A percentile compares a stretch with the other conserved stretches of the same genome.
Evolutionary conservation across 2,113 vertebrate genomes (phyloP).

Genomic region (Chaetodon auriga): DNA sequence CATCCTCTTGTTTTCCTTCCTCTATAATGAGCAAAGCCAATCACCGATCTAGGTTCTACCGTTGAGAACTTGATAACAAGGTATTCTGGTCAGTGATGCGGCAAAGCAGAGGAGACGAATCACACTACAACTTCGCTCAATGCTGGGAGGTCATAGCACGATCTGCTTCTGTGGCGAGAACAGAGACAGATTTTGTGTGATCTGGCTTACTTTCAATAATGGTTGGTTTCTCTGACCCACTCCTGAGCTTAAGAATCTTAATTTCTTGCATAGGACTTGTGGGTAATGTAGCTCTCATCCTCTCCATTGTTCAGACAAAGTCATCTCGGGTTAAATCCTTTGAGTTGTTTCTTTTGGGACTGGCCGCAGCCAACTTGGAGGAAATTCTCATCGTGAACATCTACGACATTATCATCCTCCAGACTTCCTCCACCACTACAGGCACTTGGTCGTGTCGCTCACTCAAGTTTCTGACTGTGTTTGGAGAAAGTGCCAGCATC

Average conservation of each 20-base stretch:
- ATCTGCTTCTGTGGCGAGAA: background rate
- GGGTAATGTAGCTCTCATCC: constrained; percentile 77
- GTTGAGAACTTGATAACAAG: constrained; percentile 64
- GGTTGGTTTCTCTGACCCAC: background rate
- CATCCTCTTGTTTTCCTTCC: constrained; percentile 56
- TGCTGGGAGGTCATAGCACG: background rate
- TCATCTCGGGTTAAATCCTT: constrained; percentile 75
- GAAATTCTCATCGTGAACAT: constrained; percentile 79
- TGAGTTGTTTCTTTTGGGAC: constrained; percentile 80
- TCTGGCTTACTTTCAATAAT: constrained; percentile 41
- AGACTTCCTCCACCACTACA: fast-evolving
- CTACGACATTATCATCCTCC: constrained; percentile 61
- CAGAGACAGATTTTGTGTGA: background rate
- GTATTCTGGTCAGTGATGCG: constrained; percentile 50
- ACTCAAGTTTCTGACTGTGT: constrained; percentile 73
- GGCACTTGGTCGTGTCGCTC: constrained; percentile 52
- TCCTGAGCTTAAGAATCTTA: constrained; percentile 64
- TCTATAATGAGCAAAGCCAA: constrained; percentile 74
- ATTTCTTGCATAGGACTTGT: constrained; percentile 73
- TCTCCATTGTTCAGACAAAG: constrained; percentile 62
- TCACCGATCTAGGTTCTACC: constrained; percentile 56
- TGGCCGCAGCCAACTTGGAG: constrained; percentile 77
- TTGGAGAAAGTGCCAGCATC: constrained; percentile 78
- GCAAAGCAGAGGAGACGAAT: constrained; percentile 36
- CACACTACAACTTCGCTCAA: background rate